These are phyloP conservation scores for Dicrurus megarhynchus DNA, from an alignment of 2,113 vertebrate species.

Conservation along the genomic window DNA sequence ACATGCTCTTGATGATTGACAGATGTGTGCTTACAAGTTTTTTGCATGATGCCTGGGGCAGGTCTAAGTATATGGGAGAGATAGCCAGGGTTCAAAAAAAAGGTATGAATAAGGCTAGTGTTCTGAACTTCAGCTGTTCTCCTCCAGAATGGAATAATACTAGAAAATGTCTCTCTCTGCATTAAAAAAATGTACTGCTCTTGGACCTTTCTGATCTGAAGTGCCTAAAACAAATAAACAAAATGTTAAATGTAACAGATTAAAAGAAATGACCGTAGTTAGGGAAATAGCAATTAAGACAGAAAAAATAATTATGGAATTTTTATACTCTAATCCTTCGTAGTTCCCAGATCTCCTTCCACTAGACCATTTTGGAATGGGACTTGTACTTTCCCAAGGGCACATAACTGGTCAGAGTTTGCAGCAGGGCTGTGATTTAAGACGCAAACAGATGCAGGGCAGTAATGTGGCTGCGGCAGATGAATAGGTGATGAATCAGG, in stretches of 20 bases:
- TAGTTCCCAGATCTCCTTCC: background rate
- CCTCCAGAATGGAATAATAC: background rate
- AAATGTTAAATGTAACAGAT: background rate
- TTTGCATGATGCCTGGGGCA: background rate
- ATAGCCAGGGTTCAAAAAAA: background rate
- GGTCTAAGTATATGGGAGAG: background rate
- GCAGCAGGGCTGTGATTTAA: slow-evolving; percentile 9
- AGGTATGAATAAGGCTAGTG: background rate
- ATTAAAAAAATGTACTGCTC: background rate
- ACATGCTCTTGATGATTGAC: background rate
- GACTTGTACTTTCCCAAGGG: background rate
- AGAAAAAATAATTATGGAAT: background rate
- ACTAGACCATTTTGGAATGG: background rate
- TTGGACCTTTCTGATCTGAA: background rate
- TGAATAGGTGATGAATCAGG: slow-evolving; percentile 53
- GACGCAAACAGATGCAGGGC: background rate
- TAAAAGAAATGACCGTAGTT: background rate
- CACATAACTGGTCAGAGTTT: background rate
- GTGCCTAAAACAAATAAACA: background rate
- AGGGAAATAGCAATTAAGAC: background rate
- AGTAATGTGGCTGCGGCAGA: background rate
- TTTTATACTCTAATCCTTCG: background rate
- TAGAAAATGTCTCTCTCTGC: background rate
- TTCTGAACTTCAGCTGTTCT: background rate
- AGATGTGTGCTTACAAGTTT: background rate